A percentile compares a stretch with the other conserved stretches of the same genome.
phyloP scores from a whole-genome alignment of 2,797 vertebrate genomes.

The Margarornis squamiger region DNA sequence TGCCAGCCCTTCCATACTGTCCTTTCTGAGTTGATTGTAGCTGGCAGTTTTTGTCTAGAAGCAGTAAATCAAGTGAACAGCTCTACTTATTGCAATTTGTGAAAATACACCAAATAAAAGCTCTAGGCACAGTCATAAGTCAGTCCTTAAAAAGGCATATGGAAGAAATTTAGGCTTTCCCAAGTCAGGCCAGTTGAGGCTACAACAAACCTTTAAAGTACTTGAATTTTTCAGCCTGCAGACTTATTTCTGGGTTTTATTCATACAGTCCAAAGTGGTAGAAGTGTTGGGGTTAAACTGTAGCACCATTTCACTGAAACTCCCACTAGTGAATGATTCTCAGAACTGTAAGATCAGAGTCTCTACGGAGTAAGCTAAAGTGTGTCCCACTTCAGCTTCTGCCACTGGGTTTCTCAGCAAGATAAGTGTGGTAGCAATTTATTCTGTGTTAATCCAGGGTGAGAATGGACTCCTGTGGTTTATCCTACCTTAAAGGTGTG shows the following conservation, averaged over 20 bases:
- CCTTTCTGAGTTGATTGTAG: not conserved
- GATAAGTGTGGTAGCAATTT: not conserved
- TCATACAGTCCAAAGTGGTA: not conserved
- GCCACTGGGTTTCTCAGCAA: not conserved
- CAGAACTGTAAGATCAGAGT: not conserved
- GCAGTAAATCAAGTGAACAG: slow-evolving; percentile 41
- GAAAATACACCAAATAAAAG: slow-evolving; percentile 25
- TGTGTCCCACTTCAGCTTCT: not conserved
- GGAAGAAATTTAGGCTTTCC: not conserved
- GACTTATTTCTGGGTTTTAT: not conserved
- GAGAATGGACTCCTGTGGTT: not conserved
- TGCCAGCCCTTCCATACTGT: not conserved
- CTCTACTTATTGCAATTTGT: slow-evolving; percentile 12
- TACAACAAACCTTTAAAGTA: not conserved
- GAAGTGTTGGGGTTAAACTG: not conserved
- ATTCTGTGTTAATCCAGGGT: not conserved
- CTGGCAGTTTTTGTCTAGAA: slow-evolving; percentile 33
- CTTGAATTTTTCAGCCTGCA: not conserved
- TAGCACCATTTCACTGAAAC: not conserved
- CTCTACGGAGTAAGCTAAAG: not conserved
- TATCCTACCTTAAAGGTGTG: not conserved
- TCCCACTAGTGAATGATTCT: not conserved
- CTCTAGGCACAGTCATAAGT: slow-evolving; percentile 13
- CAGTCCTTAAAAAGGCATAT: not conserved
- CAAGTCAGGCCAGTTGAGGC: not conserved